Evolutionary conservation across 2,888 invertebrate species (phyloP).

Genomic region (Euplexia lucipara): DNA sequence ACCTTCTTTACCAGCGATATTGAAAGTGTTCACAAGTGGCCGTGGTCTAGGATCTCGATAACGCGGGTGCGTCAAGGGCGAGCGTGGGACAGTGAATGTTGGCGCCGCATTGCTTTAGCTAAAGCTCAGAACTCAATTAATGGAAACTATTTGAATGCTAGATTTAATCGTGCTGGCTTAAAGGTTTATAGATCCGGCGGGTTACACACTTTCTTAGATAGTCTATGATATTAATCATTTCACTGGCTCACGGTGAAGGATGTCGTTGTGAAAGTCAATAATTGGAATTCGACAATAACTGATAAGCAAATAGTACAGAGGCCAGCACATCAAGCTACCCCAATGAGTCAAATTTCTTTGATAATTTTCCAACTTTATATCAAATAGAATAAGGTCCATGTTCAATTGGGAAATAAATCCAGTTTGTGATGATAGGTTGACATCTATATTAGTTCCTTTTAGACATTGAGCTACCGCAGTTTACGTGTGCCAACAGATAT

Average conservation of each 20-base stretch:
- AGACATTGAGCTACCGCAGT: too few relatives aligned
- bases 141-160: conserved; percentile 28
- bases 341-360: too few relatives aligned
- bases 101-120: conserved; percentile 71
- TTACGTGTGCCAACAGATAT: too few relatives aligned
- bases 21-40: conserved; percentile 53
- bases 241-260: background rate
- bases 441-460: too few relatives aligned
- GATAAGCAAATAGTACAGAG: background rate
- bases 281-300: background rate
- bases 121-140: conserved; percentile 46
- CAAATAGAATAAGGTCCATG: too few relatives aligned
- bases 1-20: conserved; percentile 27
- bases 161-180: conserved; percentile 22
- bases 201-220: conserved; percentile 18
- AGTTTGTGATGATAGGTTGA: too few relatives aligned
- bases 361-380: too few relatives aligned
- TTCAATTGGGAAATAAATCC: too few relatives aligned
- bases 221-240: conserved; percentile 1
- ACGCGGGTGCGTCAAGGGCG: conserved; percentile 71
- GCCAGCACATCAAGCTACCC: too few relatives aligned
- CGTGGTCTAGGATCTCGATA: conserved; percentile 58
- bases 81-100: conserved; percentile 78
- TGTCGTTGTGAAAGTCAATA: background rate
- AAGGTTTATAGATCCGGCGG: conserved; percentile 34